Conservation (phyloP, 2,113 vertebrate genomes). For the Mustela nigripes region DNA sequence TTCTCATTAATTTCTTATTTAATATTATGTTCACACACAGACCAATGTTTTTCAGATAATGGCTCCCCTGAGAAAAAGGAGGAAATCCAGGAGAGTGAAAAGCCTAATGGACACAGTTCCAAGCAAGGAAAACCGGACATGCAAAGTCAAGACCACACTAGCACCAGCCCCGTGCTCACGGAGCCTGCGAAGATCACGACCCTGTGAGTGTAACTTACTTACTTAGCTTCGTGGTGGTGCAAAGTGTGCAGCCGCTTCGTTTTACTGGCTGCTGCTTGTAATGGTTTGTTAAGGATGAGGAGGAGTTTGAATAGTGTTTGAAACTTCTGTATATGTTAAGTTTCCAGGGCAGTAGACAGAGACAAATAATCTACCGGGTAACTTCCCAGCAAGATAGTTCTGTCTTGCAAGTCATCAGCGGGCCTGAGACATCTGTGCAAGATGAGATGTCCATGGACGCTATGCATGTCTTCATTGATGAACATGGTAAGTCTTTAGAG, state of each 20-base stretch:
- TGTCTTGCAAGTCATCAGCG: conserved; percentile 97
- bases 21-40: not conserved
- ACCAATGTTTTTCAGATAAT: conserved; percentile 86
- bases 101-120: conserved; percentile 77
- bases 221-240: not conserved
- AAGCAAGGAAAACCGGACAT: conserved; percentile 86
- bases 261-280: not conserved
- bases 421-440: conserved; percentile 94
- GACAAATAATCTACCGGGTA: conserved; percentile 96
- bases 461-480: conserved; percentile 90
- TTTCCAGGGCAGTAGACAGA: conserved; percentile 95
- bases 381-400: conserved; percentile 98
- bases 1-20: not conserved
- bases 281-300: not conserved
- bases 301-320: conserved; percentile 76
- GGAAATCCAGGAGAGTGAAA: conserved; percentile 84
- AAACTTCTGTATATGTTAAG: conserved; percentile 87
- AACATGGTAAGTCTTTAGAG: conserved; percentile 85
- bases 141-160: conserved; percentile 84
- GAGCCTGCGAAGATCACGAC: conserved; percentile 86
- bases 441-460: conserved; percentile 89
- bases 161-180: conserved; percentile 81
- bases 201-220: conserved; percentile 86
- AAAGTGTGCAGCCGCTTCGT: not conserved
- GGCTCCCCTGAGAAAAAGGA: conserved; percentile 84